These are phyloP conservation scores for Pangasius krempfi DNA, from an alignment of 2,797 vertebrate genomes.

Conservation along the genomic window DNA sequence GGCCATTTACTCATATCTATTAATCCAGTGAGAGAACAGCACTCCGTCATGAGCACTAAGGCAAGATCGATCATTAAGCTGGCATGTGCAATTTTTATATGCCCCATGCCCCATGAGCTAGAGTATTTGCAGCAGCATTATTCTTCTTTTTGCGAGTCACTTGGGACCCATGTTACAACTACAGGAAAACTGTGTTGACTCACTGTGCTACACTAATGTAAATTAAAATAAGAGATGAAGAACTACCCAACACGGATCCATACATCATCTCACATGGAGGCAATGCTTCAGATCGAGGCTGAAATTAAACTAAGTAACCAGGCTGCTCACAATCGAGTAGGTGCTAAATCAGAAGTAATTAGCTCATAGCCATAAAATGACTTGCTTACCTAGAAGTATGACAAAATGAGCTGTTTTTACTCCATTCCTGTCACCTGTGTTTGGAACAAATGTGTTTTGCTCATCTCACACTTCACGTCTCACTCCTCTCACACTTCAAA, in stretches of 20 bases:
- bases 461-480: conserved; percentile 1
- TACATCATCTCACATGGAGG: conserved; percentile 56
- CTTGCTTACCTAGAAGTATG: conserved; percentile 39
- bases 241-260: conserved; percentile 52
- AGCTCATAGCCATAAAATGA: conserved; percentile 46
- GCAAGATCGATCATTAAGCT: conserved; percentile 48
- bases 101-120: conserved; percentile 46
- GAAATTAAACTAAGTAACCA: conserved; percentile 45
- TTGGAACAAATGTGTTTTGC: not conserved
- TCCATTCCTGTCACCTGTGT: not conserved
- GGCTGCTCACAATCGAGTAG: conserved; percentile 17
- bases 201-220: conserved; percentile 57
- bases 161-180: conserved; percentile 51
- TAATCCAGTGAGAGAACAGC: conserved; percentile 41
- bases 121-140: conserved; percentile 50
- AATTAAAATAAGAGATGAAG: conserved; percentile 52
- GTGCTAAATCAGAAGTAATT: conserved; percentile 54
- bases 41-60: conserved; percentile 48
- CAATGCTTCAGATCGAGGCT: conserved; percentile 41
- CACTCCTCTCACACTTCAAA: not conserved
- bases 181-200: conserved; percentile 59
- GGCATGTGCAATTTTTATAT: conserved; percentile 38
- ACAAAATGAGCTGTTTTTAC: conserved; percentile 34
- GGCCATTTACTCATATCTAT: conserved; percentile 36
- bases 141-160: conserved; percentile 38